phyloP scores from a whole-genome alignment of 2,888 invertebrate species.

The Hipparchia sbordonii region DNA sequence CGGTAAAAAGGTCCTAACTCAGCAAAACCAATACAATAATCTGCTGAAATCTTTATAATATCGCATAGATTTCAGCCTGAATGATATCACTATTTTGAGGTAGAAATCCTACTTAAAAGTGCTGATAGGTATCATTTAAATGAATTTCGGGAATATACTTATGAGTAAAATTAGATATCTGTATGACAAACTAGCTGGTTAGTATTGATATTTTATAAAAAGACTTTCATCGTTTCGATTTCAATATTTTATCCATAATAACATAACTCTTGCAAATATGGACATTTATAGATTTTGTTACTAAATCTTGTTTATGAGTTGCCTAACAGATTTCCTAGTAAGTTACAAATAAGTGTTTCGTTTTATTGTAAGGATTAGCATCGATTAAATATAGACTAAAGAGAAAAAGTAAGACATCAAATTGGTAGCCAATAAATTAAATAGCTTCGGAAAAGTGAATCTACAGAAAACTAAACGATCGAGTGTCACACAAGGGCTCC shows the following conservation, averaged over 20 bases:
- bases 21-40: too few species aligned
- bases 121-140: too few species aligned
- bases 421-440: not conserved
- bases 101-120: too few species aligned
- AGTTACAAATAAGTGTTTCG: conserved; percentile 39
- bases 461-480: not conserved
- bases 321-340: conserved; percentile 39
- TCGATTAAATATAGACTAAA: conserved; percentile 20
- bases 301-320: conserved; percentile 38
- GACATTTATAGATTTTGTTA: conserved; percentile 40
- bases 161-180: too few species aligned
- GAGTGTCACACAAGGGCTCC: too few species aligned
- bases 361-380: conserved; percentile 39
- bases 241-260: conserved; percentile 25
- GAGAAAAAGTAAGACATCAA: not conserved
- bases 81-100: too few species aligned
- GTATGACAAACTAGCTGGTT: not conserved
- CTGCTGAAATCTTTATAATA: too few species aligned
- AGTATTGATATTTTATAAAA: not conserved
- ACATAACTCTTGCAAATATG: conserved; percentile 33
- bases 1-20: too few species aligned
- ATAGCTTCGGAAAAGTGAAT: not conserved
- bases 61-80: too few species aligned
- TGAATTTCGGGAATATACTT: too few species aligned
- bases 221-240: conserved; percentile 34